Base-by-base conservation (phyloP, 1,140 invertebrate genomes). In the Papilio machaon region DNA sequence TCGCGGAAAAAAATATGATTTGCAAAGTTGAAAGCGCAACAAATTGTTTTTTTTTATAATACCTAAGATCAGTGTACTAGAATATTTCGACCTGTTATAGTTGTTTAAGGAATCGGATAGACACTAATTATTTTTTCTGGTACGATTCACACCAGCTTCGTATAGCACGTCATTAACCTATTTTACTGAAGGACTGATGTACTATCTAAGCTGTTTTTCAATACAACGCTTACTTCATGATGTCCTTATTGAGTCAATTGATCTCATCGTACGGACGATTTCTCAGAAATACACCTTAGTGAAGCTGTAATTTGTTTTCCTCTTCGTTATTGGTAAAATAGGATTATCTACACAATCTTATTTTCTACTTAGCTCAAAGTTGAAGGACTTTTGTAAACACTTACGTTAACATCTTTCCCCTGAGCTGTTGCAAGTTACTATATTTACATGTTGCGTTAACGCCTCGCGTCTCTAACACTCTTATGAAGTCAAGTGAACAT, bases 401-500 rank as follows among this genome's bases (percentile, higher is more conserved):
- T 67, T 15, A 35, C 11, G 64, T 67, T 67, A 35, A 35, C 64
- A 64, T 64, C 60, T 67, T 35, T 30, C 11, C 11, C 13, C 64
- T 30, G 30, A 30, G 43, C 47, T 30, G 47, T n/a, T n/a, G 8
- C 11, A 75, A 49, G 47, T 49, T 49, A 49, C 43, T 19, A 52
- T 75, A 49, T 75, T 77, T 77, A 58, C 49, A 38, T 6, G 43
- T 60, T 52, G 52, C 52, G 19, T 77, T 77, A 77, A n/a, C 75
- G 52, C 49, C 75, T 54, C 75, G 9, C 47, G 75, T 58, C 75
- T 54, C 75, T 30, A 35, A 17, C 49, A 77, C 52, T 30, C 30
- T 54, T 52, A 77, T 77, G 47, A 30, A 75, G 73, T 75, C 23
- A 75, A 49, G 73, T 49, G 47, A 79, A 79, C 76, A 79, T 79